phyloP scores from a whole-genome alignment of 2,888 invertebrate species.

The Rhimphoctona megacephalus region DNA sequence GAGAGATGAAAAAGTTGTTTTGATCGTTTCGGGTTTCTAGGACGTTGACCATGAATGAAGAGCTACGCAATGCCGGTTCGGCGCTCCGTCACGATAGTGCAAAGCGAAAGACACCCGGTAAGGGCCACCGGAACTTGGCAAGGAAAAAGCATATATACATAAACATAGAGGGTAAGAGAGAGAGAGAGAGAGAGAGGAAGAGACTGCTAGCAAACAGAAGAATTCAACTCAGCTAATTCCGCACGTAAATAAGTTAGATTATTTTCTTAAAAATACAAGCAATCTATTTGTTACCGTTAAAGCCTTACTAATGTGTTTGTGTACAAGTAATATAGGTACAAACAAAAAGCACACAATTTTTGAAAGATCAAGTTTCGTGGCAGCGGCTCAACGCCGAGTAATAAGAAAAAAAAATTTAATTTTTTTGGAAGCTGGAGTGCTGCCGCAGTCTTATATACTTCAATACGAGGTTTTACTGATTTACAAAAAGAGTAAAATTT shows the following conservation, averaged over 20 bases:
- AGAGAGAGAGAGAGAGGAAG: not conserved
- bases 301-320: not conserved
- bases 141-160: not conserved
- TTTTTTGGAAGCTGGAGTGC: too few relatives aligned
- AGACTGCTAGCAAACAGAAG: not conserved
- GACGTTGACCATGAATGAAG: conserved; percentile 81
- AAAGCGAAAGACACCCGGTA: conserved; percentile 21
- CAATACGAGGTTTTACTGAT: not conserved
- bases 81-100: conserved; percentile 11
- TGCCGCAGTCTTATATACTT: too few relatives aligned
- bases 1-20: conserved; percentile 81
- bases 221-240: not conserved
- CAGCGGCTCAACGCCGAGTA: not conserved
- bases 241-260: not conserved
- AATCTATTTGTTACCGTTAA: not conserved
- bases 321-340: not conserved
- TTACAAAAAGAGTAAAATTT: too few relatives aligned
- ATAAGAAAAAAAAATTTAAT: too few relatives aligned
- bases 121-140: conserved; percentile 1
- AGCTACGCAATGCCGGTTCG: conserved; percentile 59
- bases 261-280: not conserved
- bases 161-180: not conserved
- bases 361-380: not conserved
- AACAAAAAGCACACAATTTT: not conserved
- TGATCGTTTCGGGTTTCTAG: conserved; percentile 83